Evolutionary conservation across 2,797 vertebrate species (phyloP).

Genomic region (Limosa lapponica): DNA sequence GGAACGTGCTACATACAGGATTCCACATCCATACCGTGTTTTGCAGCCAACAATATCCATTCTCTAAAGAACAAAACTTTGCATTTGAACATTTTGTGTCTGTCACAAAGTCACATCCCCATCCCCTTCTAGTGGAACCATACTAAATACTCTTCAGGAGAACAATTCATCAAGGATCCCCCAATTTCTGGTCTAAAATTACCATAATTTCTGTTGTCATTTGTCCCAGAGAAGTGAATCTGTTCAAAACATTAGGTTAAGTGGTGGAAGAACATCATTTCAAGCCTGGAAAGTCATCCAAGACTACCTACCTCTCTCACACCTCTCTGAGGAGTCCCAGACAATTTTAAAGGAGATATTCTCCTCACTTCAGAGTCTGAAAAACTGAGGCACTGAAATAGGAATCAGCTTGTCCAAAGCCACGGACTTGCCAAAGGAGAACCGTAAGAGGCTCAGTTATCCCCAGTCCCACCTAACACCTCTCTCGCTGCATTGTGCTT

Average conservation of each 20-base stretch:
- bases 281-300: not conserved
- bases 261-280: not conserved
- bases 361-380: not conserved
- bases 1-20: not conserved
- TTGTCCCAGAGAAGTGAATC: not conserved
- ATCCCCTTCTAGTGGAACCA: not conserved
- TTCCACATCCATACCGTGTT: not conserved
- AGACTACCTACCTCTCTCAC: not conserved
- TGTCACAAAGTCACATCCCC: not conserved
- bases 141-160: not conserved
- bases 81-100: not conserved
- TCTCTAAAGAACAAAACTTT: not conserved
- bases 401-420: not conserved
- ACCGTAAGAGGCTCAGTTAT: not conserved
- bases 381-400: not conserved
- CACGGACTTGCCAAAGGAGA: not conserved
- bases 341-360: not conserved
- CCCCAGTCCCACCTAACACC: not conserved
- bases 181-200: not conserved
- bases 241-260: not conserved
- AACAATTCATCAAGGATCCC: not conserved
- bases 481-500: fast-evolving
- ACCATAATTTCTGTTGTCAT: not conserved
- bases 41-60: not conserved
- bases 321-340: not conserved